A percentile compares a stretch with the other conserved stretches of the same genome.
These are phyloP conservation scores for Hartigia nigra DNA, from an alignment of 2,888 invertebrate genomes.

Conservation along the genomic window DNA sequence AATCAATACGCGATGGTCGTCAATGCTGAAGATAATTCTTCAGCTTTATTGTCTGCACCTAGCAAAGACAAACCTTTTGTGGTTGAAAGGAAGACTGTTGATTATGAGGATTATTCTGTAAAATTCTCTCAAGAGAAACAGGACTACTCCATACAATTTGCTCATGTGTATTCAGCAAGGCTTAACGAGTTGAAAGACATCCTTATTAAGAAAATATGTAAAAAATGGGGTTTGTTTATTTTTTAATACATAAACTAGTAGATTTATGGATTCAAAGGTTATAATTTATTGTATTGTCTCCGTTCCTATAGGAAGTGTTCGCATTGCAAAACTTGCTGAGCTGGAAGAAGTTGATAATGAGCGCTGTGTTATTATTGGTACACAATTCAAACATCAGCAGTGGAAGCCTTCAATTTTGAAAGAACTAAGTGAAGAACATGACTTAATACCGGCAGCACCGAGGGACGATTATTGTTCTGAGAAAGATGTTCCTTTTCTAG, in stretches of 20 bases:
- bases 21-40: neutral
- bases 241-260: neutral
- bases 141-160: slow-evolving; percentile 77
- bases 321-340: slow-evolving; percentile 74
- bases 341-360: slow-evolving; percentile 79
- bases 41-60: neutral
- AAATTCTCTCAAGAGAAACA: slow-evolving; percentile 37
- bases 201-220: slow-evolving; percentile 69
- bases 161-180: slow-evolving; percentile 85
- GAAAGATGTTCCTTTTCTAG: slow-evolving; percentile 84
- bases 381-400: slow-evolving; percentile 91
- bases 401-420: slow-evolving; percentile 93
- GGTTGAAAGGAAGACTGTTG: slow-evolving; percentile 41
- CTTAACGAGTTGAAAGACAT: slow-evolving; percentile 77
- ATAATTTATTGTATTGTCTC: slow-evolving; percentile 11
- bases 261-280: neutral
- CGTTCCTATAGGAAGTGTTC: slow-evolving; percentile 37
- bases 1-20: neutral
- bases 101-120: slow-evolving; percentile 41
- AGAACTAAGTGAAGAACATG: slow-evolving; percentile 91
- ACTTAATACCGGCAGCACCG: slow-evolving; percentile 81
- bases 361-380: slow-evolving; percentile 85
- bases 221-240: slow-evolving; percentile 74
- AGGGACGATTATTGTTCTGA: slow-evolving; percentile 81
- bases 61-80: slow-evolving; percentile 28